phyloP scores from a whole-genome alignment of 1,140 invertebrate genomes.

The Aphis craccivora region DNA sequence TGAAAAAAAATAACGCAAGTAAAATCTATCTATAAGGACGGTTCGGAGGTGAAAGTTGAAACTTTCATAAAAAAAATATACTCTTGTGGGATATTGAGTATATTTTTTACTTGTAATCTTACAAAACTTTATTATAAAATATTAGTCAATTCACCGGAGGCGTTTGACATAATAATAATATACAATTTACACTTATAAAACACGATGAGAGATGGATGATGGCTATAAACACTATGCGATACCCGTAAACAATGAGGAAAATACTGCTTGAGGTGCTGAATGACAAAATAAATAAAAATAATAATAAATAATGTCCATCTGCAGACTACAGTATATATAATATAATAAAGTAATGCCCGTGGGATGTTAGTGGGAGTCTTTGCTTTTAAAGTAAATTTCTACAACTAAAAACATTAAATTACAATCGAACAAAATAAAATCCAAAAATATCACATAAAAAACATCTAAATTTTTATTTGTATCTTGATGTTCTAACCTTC shows the following conservation, averaged over 20 bases:
- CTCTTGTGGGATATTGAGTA: not conserved
- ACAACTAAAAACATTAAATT: not conserved
- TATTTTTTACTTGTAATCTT: not conserved
- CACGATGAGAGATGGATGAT: not conserved
- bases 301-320: not conserved
- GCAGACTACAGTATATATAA: not conserved
- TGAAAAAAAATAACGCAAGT: not conserved
- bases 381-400: not conserved
- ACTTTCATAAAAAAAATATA: not conserved
- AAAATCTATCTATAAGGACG: not conserved
- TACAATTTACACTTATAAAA: not conserved
- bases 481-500: not conserved
- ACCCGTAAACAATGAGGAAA: not conserved
- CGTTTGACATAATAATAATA: not conserved
- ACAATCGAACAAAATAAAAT: not conserved
- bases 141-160: not conserved
- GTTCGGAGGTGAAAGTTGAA: not conserved
- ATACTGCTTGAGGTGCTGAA: constrained; percentile 5
- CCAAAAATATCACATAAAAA: not conserved
- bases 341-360: not conserved
- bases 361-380: not conserved
- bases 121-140: not conserved
- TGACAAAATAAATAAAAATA: not conserved
- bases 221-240: not conserved
- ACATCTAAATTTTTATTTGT: not conserved